phyloP scores from a whole-genome alignment of 2,797 vertebrate genomes.

The Saxicola maurus region DNA sequence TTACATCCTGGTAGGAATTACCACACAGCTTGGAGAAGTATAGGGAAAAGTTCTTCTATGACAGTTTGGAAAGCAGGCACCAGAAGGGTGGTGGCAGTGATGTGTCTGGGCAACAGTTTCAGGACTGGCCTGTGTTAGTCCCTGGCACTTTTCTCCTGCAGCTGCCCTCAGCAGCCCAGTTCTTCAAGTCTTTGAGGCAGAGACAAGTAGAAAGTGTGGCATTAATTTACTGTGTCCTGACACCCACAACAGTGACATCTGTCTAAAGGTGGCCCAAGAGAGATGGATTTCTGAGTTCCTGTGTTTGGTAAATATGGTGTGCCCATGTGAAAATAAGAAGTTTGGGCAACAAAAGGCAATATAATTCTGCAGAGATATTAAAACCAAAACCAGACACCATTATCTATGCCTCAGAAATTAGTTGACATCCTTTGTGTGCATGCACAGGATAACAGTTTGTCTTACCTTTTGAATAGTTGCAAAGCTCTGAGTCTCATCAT shows the following conservation, averaged over 20 bases:
- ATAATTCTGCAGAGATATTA: not conserved
- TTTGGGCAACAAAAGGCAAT: not conserved
- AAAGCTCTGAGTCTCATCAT: not conserved
- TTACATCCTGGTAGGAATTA: accelerated
- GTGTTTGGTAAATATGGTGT: not conserved
- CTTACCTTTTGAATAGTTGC: not conserved
- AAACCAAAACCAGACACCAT: not conserved
- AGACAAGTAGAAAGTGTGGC: not conserved
- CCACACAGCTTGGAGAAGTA: not conserved
- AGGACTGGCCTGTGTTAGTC: not conserved
- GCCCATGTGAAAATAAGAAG: not conserved
- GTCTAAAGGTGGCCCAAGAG: not conserved
- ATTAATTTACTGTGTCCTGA: not conserved
- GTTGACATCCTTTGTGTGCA: not conserved
- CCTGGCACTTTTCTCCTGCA: not conserved
- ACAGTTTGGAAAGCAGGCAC: not conserved
- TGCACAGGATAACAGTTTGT: not conserved
- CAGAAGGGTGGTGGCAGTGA: accelerated
- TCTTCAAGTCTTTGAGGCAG: not conserved
- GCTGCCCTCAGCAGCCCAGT: not conserved
- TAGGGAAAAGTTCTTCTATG: accelerated
- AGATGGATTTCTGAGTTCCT: not conserved
- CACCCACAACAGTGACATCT: accelerated
- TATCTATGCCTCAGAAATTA: not conserved
- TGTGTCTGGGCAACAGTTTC: not conserved